Base-by-base conservation (phyloP, 2,888 invertebrate species). In the Deilephila elpenor region DNA sequence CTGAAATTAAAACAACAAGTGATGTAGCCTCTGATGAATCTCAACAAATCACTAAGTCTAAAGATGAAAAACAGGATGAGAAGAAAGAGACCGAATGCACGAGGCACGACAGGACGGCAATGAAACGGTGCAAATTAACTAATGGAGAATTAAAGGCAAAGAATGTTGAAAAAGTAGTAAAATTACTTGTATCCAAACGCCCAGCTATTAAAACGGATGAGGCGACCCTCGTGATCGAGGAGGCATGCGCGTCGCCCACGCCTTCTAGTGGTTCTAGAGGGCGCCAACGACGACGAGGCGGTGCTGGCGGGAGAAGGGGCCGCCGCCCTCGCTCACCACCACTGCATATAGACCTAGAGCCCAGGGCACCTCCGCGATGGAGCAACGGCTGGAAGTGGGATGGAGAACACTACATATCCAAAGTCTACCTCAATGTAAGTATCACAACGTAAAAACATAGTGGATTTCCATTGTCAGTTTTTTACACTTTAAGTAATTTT, bases 311-410 rank as follows among this genome's bases (percentile, higher is more conserved):
- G 71, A 75, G 76, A 72, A 81, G 80, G 70, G 84, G 77, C 17
- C 78, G 85, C 14, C 84, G 85, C 72, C 80, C 73, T 14, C 80
- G 83, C 14, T 82, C 84, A 71, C 77, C 82, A 71, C 78, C 83
- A 34, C 74, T 83, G 51, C 80, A 78, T 5, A 75, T 83, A 7
- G 72, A 75, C 17, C 75, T 74, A 37, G 86, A 88, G 71, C 89
- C 87, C 17, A 85, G 89, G 56, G 82, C 88, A 32, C 86, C 89
- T 20, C 94, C 93, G 19, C 86, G 93, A 78, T 98, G 98, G 98
- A 98, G 97, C 86, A 98, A 98, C 88, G 98, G 98, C 44, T 98
- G 98, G 98, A 96, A 96, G 78, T 98, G 98, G 98, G 97, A 97
- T 86, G 98, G 98, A 70, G 96, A 97, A 79, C 95, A 97, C 53